A percentile compares a stretch with the other conserved stretches of the same genome.
Conservation (phyloP, 2,797 vertebrate species). For the Sebastes reedi region DNA sequence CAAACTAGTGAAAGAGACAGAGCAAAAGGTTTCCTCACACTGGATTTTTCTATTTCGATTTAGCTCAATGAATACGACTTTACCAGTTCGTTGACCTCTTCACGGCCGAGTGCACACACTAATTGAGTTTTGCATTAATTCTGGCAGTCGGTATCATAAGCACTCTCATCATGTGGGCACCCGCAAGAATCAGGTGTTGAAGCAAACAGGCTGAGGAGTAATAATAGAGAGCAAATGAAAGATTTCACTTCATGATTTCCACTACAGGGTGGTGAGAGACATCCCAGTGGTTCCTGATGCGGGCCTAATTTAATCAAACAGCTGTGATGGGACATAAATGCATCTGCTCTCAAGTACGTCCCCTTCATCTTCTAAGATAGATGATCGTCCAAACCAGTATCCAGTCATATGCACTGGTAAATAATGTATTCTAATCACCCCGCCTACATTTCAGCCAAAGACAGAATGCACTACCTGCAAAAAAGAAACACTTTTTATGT, state of each 20-base stretch:
- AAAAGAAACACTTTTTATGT: not conserved
- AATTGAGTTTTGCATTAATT: conserved; percentile 11
- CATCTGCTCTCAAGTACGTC: not conserved
- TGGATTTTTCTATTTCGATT: not conserved
- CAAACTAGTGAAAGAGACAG: not conserved
- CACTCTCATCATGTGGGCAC: not conserved
- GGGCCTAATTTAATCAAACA: conserved; percentile 2
- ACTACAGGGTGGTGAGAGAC: not conserved
- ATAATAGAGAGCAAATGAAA: not conserved
- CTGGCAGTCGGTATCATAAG: not conserved
- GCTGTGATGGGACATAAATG: not conserved
- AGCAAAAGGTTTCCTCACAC: not conserved
- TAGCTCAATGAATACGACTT: not conserved
- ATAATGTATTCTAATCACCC: not conserved
- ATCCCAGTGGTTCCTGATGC: not conserved
- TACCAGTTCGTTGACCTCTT: not conserved
- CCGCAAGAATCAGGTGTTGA: not conserved
- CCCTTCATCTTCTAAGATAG: not conserved
- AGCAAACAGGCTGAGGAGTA: not conserved
- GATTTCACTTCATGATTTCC: not conserved
- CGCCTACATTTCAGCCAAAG: not conserved
- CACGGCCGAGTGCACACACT: not conserved
- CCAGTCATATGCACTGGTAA: not conserved
- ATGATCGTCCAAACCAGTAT: not conserved
- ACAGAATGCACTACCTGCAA: not conserved